A percentile compares a stretch with the other conserved stretches of the same genome.
Conservation (phyloP, 2,888 invertebrate genomes). For the Beris morrisii region DNA sequence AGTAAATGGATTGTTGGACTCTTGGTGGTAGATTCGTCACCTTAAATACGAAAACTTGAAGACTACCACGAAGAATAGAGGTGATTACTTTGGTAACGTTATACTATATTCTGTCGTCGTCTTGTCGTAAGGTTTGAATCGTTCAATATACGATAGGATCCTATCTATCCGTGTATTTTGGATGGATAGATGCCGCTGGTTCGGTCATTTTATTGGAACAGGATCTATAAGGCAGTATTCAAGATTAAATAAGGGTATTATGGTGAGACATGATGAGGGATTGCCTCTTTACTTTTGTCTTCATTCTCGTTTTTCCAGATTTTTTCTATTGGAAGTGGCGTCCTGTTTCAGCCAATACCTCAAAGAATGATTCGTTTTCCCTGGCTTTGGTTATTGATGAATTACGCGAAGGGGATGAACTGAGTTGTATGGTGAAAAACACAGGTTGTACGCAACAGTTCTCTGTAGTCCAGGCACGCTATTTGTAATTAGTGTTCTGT, state of each 20-base stretch:
- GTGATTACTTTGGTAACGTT: constrained; percentile 36
- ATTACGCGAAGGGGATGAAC: background rate
- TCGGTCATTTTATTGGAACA: too few species aligned
- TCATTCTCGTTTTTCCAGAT: constrained; percentile 30
- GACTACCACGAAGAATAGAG: constrained; percentile 23
- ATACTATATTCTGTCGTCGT: constrained; percentile 12
- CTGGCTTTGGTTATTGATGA: constrained; percentile 32
- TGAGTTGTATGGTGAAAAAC: background rate
- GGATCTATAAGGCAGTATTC: constrained; percentile 41
- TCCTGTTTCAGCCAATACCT: too few species aligned
- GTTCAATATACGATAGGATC: constrained; percentile 7
- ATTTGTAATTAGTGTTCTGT: constrained; percentile 36
- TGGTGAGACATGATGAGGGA: constrained; percentile 41
- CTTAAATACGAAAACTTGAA: constrained; percentile 14
- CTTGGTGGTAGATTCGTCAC: constrained; percentile 14
- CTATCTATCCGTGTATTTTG: too few species aligned
- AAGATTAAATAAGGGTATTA: constrained; percentile 44
- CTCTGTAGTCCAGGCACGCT: constrained; percentile 1
- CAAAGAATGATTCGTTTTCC: background rate
- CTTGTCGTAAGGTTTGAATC: constrained; percentile 1
- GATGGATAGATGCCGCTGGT: too few species aligned
- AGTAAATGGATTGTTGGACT: background rate
- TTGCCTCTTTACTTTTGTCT: constrained; percentile 39
- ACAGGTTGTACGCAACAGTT: constrained; percentile 1
- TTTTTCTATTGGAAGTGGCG: constrained; percentile 11